Percentiles rank a stretch among this genome's conserved stretches.
Evolutionary conservation across 2,888 invertebrate genomes (phyloP).

Genomic region (Cheilosia variabilis): DNA sequence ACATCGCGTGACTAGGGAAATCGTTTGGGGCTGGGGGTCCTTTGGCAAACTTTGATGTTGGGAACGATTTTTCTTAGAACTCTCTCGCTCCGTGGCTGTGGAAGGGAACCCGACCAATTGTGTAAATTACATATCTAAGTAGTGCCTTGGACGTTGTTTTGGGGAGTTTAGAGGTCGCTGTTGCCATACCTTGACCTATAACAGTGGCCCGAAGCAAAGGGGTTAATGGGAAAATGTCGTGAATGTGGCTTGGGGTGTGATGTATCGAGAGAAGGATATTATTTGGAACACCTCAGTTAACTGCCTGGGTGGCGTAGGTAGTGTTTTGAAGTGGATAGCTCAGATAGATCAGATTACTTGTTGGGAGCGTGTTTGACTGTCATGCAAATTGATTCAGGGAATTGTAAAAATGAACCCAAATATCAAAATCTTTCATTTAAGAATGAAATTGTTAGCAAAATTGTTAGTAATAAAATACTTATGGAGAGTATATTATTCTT

Average conservation of each 20-base stretch:
- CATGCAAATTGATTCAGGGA: no score
- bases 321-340: no score
- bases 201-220: not conserved
- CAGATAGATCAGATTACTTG: no score
- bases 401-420: no score
- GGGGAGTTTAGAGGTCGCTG: slow-evolving; percentile 1
- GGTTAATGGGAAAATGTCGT: slow-evolving; percentile 10
- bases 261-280: not conserved
- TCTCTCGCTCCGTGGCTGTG: not conserved
- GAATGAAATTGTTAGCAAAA: no score
- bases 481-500: no score
- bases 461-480: no score
- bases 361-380: no score
- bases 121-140: slow-evolving; percentile 26
- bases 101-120: not conserved
- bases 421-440: no score
- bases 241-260: not conserved
- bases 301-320: no score
- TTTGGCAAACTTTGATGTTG: slow-evolving; percentile 26
- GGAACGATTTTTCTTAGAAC: slow-evolving; percentile 21
- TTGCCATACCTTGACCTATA: slow-evolving; percentile 30
- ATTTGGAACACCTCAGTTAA: not conserved
- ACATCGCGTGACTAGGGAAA: slow-evolving; percentile 60
- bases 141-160: not conserved
- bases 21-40: slow-evolving; percentile 6